Conservation (phyloP, 2,888 invertebrate genomes). For the Eumacrocentrus americanus region DNA sequence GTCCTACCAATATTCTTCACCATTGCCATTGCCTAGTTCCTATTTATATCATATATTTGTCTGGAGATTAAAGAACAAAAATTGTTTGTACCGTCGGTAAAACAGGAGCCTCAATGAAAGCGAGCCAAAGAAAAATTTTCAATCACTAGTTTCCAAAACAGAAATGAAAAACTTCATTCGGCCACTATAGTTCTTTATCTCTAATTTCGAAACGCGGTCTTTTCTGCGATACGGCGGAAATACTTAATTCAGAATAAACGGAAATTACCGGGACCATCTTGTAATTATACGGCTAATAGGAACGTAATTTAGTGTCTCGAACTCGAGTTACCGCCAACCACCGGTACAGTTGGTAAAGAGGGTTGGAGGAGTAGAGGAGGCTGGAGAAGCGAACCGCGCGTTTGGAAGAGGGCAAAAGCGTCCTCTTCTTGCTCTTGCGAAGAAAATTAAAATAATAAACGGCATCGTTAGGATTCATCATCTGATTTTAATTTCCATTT, state of each 20-base stretch:
- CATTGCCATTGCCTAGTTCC: background rate
- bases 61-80: no score
- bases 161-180: no score
- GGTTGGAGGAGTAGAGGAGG: background rate
- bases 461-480: conserved; percentile 63
- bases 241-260: conserved; percentile 50
- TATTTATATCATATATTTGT: no score
- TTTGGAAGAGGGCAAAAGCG: background rate
- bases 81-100: no score
- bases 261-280: conserved; percentile 62
- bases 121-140: no score
- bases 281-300: conserved; percentile 63
- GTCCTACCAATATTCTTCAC: background rate
- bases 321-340: conserved; percentile 56
- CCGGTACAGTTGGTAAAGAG: conserved; percentile 13
- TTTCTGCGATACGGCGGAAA: background rate
- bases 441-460: conserved; percentile 63
- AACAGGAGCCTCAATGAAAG: no score
- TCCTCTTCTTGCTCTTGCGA: conserved; percentile 32
- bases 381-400: background rate
- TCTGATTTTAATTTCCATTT: conserved; percentile 63
- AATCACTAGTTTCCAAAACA: no score
- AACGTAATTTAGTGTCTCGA: conserved; percentile 63
- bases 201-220: background rate
- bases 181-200: no score